Evolutionary conservation across 2,797 vertebrate genomes (phyloP), one percentile per base, ranked within the genome.

Genomic region (Alosa sapidissima): DNA sequence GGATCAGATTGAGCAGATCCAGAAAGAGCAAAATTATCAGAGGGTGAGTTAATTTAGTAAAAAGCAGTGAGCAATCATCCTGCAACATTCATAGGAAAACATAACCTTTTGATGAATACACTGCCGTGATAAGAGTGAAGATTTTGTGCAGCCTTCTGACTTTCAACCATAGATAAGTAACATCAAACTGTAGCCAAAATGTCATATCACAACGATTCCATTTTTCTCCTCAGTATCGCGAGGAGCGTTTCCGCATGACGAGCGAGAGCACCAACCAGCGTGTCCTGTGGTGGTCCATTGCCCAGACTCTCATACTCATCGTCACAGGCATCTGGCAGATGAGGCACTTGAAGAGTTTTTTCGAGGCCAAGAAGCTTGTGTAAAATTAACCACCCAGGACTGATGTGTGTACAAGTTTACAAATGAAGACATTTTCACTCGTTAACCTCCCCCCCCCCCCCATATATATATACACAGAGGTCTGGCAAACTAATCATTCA

Each of bases 1-100:
- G 41, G 98, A 99, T 89, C 98, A 99, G 84, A 96, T 98, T 3
- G 98, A 99, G 54, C 97, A 99, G 94, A 97, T 99, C 91, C 98
- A 99, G 91, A 99, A 99, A 89, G 98, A 99, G 84, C 98, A 99
- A 85, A 98, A 98, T 92, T 99, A 99, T 93, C 98, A 99, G 89
- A 88, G 98, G 94, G 98, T 98, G 86, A 96, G 96, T 87, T 58
- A 2, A 19, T 24, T 36, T 28, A 41, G 60, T 48, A 6, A n/a
- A n/a, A 54, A n/a, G 75, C 75, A 81, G 75, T 47, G 36, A 81
- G 3, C 14, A 45, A 41, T n/a, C 21, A 5, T 68, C 9, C 28
- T 68, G n/a, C 52, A 49, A 49, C 28, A 81, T 49, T 54, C n/a
- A 81, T 45, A 81, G 81, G 41, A 49, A 48, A 81, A 47, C 47